Conservation (phyloP, 2,797 vertebrate genomes). For the Amazona ochrocephala region DNA sequence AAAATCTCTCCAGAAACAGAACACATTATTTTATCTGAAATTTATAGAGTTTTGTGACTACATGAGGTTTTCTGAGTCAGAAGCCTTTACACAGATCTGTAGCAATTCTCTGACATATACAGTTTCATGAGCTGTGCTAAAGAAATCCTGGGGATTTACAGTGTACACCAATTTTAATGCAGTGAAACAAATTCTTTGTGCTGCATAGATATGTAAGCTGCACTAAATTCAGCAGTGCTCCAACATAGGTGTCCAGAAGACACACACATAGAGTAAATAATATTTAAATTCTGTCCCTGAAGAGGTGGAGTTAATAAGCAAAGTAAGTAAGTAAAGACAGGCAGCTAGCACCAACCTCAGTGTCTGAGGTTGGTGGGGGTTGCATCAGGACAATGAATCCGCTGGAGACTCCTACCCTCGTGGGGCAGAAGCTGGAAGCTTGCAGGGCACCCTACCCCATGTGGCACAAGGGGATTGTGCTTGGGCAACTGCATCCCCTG, state of each 20-base stretch:
- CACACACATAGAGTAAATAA: background rate
- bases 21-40: background rate
- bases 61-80: background rate
- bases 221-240: background rate
- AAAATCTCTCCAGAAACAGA: background rate
- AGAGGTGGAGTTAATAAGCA: background rate
- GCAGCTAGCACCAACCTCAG: background rate
- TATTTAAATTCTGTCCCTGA: background rate
- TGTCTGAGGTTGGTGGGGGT: rapidly evolving
- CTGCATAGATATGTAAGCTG: background rate
- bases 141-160: conserved; percentile 7
- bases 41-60: background rate
- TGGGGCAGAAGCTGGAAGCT: background rate
- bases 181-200: background rate
- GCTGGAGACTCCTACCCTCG: background rate
- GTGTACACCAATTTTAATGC: background rate
- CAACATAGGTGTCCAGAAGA: background rate
- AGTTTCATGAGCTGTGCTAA: background rate
- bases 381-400: background rate
- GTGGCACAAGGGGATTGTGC: background rate
- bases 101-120: background rate
- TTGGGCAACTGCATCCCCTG: background rate
- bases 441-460: background rate
- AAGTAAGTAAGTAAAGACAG: background rate
- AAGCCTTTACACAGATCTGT: conserved; percentile 19